Evolutionary conservation across 37 sponge, comb jelly and placozoan genomes (phyloP).

Genomic region (Oopsacas minuta): DNA sequence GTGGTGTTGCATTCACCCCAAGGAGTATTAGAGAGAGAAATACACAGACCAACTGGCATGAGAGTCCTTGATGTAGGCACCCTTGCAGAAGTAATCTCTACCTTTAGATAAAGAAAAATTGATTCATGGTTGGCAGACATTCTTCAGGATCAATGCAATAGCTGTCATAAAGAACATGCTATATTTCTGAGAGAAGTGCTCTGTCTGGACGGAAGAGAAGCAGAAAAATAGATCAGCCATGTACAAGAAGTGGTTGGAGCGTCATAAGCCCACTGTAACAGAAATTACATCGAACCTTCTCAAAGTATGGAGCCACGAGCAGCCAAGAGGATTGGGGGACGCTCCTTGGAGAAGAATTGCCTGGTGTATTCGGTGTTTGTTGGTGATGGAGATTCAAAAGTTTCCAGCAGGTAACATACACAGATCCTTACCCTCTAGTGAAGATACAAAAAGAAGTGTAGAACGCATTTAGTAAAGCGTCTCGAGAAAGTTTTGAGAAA

Average conservation of each 20-base stretch:
- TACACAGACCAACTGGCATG: no score
- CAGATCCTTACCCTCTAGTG: neutral
- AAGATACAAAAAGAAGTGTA: neutral
- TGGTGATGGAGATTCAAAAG: neutral
- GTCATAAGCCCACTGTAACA: neutral
- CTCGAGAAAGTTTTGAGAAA: no score
- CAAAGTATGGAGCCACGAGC: neutral
- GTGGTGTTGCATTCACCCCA: no score
- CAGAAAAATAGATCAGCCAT: neutral
- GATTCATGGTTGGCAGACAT: no score
- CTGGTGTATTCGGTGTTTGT: neutral
- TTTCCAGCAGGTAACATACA: neutral
- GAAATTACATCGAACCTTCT: neutral
- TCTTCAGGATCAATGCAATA: no score
- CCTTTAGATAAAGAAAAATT: no score
- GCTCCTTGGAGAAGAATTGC: neutral
- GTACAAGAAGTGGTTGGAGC: neutral
- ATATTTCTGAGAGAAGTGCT: conserved; percentile 3
- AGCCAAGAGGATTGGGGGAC: neutral
- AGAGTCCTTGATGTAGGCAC: no score
- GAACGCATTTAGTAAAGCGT: neutral
- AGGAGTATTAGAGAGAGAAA: no score
- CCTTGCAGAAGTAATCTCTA: no score
- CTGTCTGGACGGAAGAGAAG: conserved; percentile 9
- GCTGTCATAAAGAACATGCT: no score